Percentiles rank a stretch among this genome's conserved stretches.
Evolutionary conservation across 2,113 vertebrate genomes (phyloP).

Genomic region (Hypocryptadius cinnamomeus): DNA sequence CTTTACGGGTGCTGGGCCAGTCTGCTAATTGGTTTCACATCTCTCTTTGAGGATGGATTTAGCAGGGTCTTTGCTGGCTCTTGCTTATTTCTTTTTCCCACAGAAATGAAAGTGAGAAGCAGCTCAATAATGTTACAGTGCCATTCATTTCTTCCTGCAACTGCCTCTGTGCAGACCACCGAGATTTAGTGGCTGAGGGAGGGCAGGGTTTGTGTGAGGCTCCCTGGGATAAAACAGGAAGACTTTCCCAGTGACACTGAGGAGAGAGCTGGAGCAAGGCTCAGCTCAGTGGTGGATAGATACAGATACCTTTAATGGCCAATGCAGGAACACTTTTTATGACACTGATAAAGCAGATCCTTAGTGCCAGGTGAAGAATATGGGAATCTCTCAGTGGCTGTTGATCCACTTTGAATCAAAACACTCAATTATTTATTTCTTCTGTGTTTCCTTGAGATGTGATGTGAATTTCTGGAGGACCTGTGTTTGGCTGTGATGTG

Average conservation of each 20-base stretch:
- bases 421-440: not conserved
- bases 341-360: not conserved
- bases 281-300: not conserved
- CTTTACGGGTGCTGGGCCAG: not conserved
- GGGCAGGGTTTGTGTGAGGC: not conserved
- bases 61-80: not conserved
- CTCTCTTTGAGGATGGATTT: not conserved
- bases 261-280: not conserved
- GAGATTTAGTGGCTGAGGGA: not conserved
- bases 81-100: slow-evolving; percentile 11
- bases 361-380: not conserved
- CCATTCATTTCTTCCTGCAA: not conserved
- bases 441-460: not conserved
- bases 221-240: not conserved
- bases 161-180: not conserved
- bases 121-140: not conserved
- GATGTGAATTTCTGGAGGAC: not conserved
- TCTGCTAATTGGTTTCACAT: slow-evolving; percentile 38
- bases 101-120: slow-evolving; percentile 4
- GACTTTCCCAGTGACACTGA: not conserved
- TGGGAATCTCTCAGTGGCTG: not conserved
- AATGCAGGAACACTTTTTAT: not conserved
- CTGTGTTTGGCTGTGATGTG: not conserved
- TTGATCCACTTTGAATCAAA: not conserved
- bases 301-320: not conserved